A percentile compares a stretch with the other conserved stretches of the same genome.
phyloP scores from a whole-genome alignment of 2,888 invertebrate genomes.

The Horisme vitalbata region DNA sequence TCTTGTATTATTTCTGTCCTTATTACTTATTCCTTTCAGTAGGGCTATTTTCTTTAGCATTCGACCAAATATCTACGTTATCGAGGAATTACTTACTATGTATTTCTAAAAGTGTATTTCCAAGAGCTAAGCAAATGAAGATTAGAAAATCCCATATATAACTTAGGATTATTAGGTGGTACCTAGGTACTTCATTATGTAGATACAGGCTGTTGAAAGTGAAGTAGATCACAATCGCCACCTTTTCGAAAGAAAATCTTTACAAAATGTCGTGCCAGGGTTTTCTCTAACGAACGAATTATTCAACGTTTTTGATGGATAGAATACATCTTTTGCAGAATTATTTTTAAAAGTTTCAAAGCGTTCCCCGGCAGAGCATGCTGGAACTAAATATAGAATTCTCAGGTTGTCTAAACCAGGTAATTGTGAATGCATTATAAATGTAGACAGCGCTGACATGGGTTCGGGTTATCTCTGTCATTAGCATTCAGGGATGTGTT shows the following conservation, averaged over 20 bases:
- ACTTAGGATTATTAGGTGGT: no score
- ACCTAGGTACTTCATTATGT: no score
- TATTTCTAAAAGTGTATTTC: conserved; percentile 8
- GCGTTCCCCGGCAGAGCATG: no score
- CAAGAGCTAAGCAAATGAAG: conserved; percentile 5
- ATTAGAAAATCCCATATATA: neutral
- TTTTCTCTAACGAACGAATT: no score
- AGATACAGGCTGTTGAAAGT: no score
- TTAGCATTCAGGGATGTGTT: conserved; percentile 67
- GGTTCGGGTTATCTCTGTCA: conserved; percentile 54
- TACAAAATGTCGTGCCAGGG: no score
- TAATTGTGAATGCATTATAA: conserved; percentile 15
- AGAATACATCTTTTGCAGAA: no score
- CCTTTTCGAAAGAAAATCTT: no score
- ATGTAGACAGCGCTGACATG: conserved; percentile 33
- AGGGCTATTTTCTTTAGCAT: conserved; percentile 14
- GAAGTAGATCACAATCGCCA: no score
- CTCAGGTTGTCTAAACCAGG: conserved; percentile 9
- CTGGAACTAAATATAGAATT: neutral
- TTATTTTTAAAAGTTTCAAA: no score
- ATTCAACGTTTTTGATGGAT: no score
- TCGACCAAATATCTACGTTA: conserved; percentile 1
- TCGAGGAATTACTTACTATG: neutral
- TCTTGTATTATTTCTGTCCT: conserved; percentile 14
- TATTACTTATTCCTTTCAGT: conserved; percentile 22